phyloP scores from a whole-genome alignment of 2,888 invertebrate species.

The Leucozona laternaria region DNA sequence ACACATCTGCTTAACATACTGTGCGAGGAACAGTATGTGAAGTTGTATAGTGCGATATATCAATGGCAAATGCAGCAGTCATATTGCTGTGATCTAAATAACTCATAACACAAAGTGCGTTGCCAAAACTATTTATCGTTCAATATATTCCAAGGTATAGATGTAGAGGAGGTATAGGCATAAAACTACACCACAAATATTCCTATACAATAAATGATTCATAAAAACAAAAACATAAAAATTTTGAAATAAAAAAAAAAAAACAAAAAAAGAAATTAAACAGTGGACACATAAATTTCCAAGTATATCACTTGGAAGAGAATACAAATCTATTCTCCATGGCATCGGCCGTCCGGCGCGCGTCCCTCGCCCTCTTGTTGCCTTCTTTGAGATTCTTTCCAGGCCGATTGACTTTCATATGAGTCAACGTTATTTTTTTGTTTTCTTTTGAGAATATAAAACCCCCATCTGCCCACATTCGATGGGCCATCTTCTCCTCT shows the following conservation, averaged over 20 bases:
- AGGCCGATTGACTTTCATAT: constrained; percentile 62
- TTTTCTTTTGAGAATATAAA: constrained; percentile 47
- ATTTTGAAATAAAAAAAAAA: constrained; percentile 33
- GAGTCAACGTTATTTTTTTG: constrained; percentile 30
- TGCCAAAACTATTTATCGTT: constrained; percentile 60
- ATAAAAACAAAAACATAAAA: constrained; percentile 35
- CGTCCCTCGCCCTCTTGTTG: background rate
- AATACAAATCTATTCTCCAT: constrained; percentile 76
- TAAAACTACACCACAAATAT: background rate
- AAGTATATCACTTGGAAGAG: constrained; percentile 81
- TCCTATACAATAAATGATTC: constrained; percentile 15
- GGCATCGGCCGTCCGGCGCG: constrained; percentile 3
- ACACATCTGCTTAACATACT: constrained; percentile 71
- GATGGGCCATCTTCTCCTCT: constrained; percentile 15
- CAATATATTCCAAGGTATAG: constrained; percentile 57
- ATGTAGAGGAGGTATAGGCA: background rate
- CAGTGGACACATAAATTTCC: constrained; percentile 79
- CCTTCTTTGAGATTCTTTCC: constrained; percentile 31
- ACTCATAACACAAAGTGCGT: constrained; percentile 57
- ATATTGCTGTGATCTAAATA: constrained; percentile 59
- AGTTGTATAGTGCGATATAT: constrained; percentile 49
- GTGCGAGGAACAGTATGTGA: constrained; percentile 31
- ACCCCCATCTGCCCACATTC: constrained; percentile 69
- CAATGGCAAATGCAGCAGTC: constrained; percentile 23
- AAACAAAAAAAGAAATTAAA: constrained; percentile 53